Percentiles rank a stretch among this genome's conserved stretches.
Conservation (phyloP, 1,140 invertebrate species). For the Campoletis sonorensis region DNA sequence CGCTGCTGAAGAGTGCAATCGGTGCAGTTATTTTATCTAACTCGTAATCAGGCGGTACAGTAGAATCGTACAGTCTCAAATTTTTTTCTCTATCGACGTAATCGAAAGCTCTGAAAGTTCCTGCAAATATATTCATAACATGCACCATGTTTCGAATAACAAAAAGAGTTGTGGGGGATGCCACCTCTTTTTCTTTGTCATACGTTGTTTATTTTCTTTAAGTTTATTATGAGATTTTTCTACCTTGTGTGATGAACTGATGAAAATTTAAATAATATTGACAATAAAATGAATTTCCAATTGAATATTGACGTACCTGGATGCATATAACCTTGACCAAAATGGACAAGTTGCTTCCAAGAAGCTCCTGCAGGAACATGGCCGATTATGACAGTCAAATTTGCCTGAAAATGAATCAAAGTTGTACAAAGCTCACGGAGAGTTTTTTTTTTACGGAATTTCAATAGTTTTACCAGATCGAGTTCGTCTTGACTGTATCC, state of each 20-base stretch:
- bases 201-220: no score
- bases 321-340: slow-evolving; percentile 78
- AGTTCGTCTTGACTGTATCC: slow-evolving; percentile 78
- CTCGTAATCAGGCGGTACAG: slow-evolving; percentile 80
- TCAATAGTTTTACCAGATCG: slow-evolving; percentile 62
- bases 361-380: slow-evolving; percentile 89
- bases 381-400: slow-evolving; percentile 84
- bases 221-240: no score
- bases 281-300: no score
- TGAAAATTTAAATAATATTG: no score
- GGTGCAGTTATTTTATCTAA: slow-evolving; percentile 79
- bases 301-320: slow-evolving; percentile 60
- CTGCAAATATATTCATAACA: slow-evolving; percentile 53
- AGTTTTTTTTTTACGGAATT: neutral
- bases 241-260: no score
- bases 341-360: slow-evolving; percentile 85
- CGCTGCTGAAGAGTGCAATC: slow-evolving; percentile 80
- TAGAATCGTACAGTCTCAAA: slow-evolving; percentile 67
- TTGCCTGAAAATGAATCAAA: slow-evolving; percentile 72
- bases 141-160: neutral
- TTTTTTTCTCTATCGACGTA: slow-evolving; percentile 73
- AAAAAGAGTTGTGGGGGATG: no score
- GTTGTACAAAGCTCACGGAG: neutral
- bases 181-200: no score
- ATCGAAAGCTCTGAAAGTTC: slow-evolving; percentile 71